phyloP scores from a whole-genome alignment of 2,888 invertebrate genomes.

The Teinopalpus imperialis region DNA sequence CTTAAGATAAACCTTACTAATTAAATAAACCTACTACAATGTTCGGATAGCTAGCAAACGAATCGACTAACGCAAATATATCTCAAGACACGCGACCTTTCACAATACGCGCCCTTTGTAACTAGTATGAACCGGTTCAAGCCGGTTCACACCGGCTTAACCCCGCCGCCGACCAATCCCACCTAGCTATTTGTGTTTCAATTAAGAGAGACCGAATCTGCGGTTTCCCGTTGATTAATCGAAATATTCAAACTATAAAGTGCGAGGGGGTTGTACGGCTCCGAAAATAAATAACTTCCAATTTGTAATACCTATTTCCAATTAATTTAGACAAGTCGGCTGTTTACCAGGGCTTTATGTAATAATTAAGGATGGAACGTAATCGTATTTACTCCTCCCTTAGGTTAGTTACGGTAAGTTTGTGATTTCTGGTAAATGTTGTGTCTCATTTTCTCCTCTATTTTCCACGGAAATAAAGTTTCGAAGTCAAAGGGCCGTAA shows the following conservation, averaged over 20 bases:
- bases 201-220: slow-evolving; percentile 62
- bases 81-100: slow-evolving; percentile 45
- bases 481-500: slow-evolving; percentile 2
- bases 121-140: slow-evolving; percentile 47
- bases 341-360: slow-evolving; percentile 19
- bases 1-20: slow-evolving; percentile 17
- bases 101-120: slow-evolving; percentile 50
- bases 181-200: slow-evolving; percentile 74
- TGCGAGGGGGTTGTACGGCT: slow-evolving; percentile 15
- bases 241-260: slow-evolving; percentile 33
- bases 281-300: slow-evolving; percentile 28
- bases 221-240: slow-evolving; percentile 64
- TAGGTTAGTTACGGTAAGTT: slow-evolving; percentile 17
- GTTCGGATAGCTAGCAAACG: slow-evolving; percentile 12
- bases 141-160: slow-evolving; percentile 50
- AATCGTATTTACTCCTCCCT: slow-evolving; percentile 15
- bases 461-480: slow-evolving; percentile 16
- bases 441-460: not conserved
- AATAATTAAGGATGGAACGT: slow-evolving; percentile 21
- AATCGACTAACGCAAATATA: slow-evolving; percentile 37
- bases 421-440: slow-evolving; percentile 16
- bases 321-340: slow-evolving; percentile 24
- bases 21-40: slow-evolving; percentile 9
- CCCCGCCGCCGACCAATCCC: slow-evolving; percentile 62
- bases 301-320: slow-evolving; percentile 27